Conservation (phyloP, 2,888 invertebrate genomes). For the Ecliptopera silaceata region DNA sequence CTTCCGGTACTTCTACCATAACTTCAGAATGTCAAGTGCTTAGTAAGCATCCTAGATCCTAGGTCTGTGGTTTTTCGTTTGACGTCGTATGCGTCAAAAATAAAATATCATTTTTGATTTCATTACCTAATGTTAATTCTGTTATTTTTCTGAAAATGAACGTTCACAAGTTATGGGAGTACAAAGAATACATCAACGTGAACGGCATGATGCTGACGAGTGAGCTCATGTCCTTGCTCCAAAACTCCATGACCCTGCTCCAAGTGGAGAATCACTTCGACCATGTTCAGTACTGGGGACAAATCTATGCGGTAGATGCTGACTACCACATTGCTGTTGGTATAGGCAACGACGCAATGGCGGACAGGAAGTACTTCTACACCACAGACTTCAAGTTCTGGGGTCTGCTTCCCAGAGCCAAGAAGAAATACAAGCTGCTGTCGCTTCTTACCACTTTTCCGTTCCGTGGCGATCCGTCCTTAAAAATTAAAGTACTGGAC, state of each 20-base stretch:
- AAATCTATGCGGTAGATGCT: constrained; percentile 87
- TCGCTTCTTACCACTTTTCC: constrained; percentile 71
- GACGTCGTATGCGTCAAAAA: constrained; percentile 3
- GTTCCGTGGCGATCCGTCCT: constrained; percentile 79
- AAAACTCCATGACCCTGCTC: constrained; percentile 90
- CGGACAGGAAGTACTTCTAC: constrained; percentile 90
- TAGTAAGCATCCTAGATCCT: too few species aligned
- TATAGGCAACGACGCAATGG: constrained; percentile 88
- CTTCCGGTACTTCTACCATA: too few species aligned
- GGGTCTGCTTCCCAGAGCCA: constrained; percentile 76
- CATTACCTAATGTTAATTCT: background rate
- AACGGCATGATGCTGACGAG: constrained; percentile 88
- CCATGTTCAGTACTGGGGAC: constrained; percentile 93
- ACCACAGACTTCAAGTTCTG: constrained; percentile 88
- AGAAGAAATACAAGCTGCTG: constrained; percentile 70
- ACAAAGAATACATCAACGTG: constrained; percentile 70
- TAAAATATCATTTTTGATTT: background rate
- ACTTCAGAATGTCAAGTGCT: too few species aligned
- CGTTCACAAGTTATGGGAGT: constrained; percentile 75
- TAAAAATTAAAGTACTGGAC: constrained; percentile 76
- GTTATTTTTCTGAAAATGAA: constrained; percentile 50
- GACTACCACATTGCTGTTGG: constrained; percentile 95
- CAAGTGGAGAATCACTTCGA: constrained; percentile 93
- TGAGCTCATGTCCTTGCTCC: constrained; percentile 88
- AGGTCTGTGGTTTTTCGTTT: background rate